These are phyloP conservation scores for Thaumatotibia leucotreta DNA, from an alignment of 1,140 invertebrate species.

Conservation along the genomic window DNA sequence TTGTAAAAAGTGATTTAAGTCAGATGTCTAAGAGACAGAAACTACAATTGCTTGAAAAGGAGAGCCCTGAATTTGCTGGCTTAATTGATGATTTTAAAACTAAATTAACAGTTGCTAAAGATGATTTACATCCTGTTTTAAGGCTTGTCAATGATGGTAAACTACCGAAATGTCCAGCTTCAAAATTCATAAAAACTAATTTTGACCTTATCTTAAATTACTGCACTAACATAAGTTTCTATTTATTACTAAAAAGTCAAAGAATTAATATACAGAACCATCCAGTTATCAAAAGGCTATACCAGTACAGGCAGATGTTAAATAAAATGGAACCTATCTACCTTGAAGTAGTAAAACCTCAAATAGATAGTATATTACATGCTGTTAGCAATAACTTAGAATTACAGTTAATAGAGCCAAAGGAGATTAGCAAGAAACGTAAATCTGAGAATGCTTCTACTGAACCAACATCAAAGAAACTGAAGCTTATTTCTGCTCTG, in stretches of 20 bases:
- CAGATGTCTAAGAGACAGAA: constrained; percentile 86
- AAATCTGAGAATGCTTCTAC: constrained; percentile 43
- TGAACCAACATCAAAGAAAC: constrained; percentile 60
- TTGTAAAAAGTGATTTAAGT: constrained; percentile 84
- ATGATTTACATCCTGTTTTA: constrained; percentile 81
- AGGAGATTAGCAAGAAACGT: constrained; percentile 47
- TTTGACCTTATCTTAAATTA: constrained; percentile 88
- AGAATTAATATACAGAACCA: constrained; percentile 84
- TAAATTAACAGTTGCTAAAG: constrained; percentile 81
- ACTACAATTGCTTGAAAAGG: constrained; percentile 84
- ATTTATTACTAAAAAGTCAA: constrained; percentile 88
- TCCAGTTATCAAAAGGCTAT: constrained; percentile 89
- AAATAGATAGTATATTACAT: constrained; percentile 79
- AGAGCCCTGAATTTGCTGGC: constrained; percentile 89
- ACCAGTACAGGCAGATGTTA: constrained; percentile 87
- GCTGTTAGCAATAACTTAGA: constrained; percentile 72
- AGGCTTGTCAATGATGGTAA: constrained; percentile 78
- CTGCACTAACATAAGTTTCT: constrained; percentile 91
- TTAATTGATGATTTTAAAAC: constrained; percentile 87
- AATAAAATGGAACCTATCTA: constrained; percentile 84
- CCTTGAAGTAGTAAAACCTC: constrained; percentile 79
- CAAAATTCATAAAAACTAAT: constrained; percentile 83
- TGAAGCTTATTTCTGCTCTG: constrained; percentile 60
- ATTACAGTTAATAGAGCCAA: constrained; percentile 47
- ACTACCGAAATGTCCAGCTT: constrained; percentile 76